Percentiles rank a stretch among this genome's conserved stretches.
phyloP scores from a whole-genome alignment of 2,888 invertebrate species.

The Adelphocoris suturalis region DNA sequence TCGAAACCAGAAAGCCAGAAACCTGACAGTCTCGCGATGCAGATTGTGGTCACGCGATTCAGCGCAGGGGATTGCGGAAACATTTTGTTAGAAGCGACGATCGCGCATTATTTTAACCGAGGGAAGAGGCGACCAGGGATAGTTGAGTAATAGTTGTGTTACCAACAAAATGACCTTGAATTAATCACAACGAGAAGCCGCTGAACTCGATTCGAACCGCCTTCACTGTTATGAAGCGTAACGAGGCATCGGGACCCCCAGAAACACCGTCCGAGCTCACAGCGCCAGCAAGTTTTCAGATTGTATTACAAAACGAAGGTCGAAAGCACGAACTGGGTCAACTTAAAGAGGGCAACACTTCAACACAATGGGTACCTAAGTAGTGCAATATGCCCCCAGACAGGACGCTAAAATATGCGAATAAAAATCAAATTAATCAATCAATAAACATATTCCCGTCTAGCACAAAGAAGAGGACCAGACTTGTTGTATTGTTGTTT shows the following conservation, averaged over 20 bases:
- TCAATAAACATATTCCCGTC: too few relatives aligned
- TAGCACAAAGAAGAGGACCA: too few relatives aligned
- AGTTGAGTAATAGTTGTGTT: conserved; percentile 28
- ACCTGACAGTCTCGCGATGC: too few relatives aligned
- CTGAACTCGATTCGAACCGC: conserved; percentile 43
- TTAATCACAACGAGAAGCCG: conserved; percentile 41
- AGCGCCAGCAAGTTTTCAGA: not conserved
- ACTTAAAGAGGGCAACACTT: too few relatives aligned
- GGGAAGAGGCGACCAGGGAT: conserved; percentile 5
- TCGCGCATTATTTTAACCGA: conserved; percentile 31
- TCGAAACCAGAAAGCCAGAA: too few relatives aligned
- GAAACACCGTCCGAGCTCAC: not conserved
- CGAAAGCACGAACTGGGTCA: not conserved
- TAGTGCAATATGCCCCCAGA: too few relatives aligned
- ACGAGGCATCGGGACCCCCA: not conserved
- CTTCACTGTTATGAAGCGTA: conserved; percentile 26
- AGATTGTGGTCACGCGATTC: too few relatives aligned
- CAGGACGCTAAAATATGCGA: too few relatives aligned
- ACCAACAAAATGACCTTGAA: conserved; percentile 28
- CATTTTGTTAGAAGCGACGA: conserved; percentile 8
- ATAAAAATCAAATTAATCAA: too few relatives aligned
- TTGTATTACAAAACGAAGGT: not conserved
- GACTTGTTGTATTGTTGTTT: too few relatives aligned
- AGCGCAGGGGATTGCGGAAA: not conserved
- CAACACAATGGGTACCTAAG: too few relatives aligned